Conservation (phyloP, 2,797 vertebrate genomes). For the Pipistrellus kuhlii region DNA sequence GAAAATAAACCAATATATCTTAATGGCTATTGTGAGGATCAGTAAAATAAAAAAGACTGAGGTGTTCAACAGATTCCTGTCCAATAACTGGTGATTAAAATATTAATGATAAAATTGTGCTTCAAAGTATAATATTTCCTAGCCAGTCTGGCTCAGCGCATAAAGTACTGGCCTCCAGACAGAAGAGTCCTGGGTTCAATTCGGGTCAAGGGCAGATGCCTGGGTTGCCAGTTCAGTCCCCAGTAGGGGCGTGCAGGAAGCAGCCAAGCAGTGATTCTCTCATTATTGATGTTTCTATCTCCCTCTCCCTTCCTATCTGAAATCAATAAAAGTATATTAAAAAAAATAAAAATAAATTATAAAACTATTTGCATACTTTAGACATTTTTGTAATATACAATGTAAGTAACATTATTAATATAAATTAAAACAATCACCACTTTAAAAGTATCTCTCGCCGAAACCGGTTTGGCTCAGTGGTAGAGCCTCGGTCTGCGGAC, state of each 20-base stretch:
- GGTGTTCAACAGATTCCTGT: not conserved
- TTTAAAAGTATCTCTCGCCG: not conserved
- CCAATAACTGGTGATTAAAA: constrained; percentile 48
- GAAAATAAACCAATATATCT: constrained; percentile 32
- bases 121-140: not conserved
- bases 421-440: constrained; percentile 44
- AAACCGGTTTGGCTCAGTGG: too few species aligned
- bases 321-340: too few species aligned
- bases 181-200: too few species aligned
- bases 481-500: too few species aligned
- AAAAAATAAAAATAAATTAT: not conserved
- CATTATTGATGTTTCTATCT: too few species aligned
- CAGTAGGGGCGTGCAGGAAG: too few species aligned
- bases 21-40: not conserved
- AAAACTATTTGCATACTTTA: constrained; percentile 46
- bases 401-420: constrained; percentile 15
- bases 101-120: constrained; percentile 14
- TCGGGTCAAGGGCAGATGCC: too few species aligned
- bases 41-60: constrained; percentile 37
- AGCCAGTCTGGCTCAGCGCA: too few species aligned
- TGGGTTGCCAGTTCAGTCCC: too few species aligned
- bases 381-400: constrained; percentile 34
- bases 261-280: too few species aligned
- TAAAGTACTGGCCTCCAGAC: too few species aligned
- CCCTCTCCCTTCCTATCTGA: too few species aligned